Base-by-base conservation (phyloP, 2,113 vertebrate species). In the Ranitomeya imitator region DNA sequence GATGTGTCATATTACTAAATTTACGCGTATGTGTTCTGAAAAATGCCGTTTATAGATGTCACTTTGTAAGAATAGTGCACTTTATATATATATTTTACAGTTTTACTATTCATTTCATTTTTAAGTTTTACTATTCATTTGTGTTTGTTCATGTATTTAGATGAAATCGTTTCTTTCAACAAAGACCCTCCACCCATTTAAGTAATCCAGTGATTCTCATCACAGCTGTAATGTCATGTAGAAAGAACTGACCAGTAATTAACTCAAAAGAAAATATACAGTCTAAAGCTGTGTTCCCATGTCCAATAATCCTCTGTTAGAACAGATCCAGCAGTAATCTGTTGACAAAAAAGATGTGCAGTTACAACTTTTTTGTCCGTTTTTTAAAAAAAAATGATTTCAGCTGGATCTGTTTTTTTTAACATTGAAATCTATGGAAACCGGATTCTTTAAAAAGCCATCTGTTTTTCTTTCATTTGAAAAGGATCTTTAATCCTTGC, bases 11-110 rank as follows among this genome's bases (percentile, higher is more conserved):
- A 74, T 74, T 45, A 18, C 71, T 45, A 15, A 18, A 45, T 74
- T n/a, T n/a, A n/a, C n/a, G n/a, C n/a, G 45, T 74, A 74, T 45
- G 16, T 74, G 31, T 45, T 31, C 71, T 7, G 15, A 19, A 77
- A 52, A 52, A 77, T 77, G 74, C 18, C 21, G 19, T 77, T 77
- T 77, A 77, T 77, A 77, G 74, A 51, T 52, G 37, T 77, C 16
- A 10, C 16, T 52, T 37, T 19, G 45, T 21, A 77, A 11, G 61
- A 45, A 45, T 45, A 45, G 37, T 45, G 37, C 37, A 45, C 37
- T 45, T 45, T 45, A 45, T 45, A 45, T 15, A 63, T 63, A 15
- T 78, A 8, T 11, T 77, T 78, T 78, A 78, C 19, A 54, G 5
- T 52, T 52, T 73, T 77, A 77, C 74, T 52, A 19, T 77, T 52